Percentiles rank a stretch among this genome's conserved stretches.
phyloP scores from a whole-genome alignment of 2,113 vertebrate species.

The Alethe diademata region DNA sequence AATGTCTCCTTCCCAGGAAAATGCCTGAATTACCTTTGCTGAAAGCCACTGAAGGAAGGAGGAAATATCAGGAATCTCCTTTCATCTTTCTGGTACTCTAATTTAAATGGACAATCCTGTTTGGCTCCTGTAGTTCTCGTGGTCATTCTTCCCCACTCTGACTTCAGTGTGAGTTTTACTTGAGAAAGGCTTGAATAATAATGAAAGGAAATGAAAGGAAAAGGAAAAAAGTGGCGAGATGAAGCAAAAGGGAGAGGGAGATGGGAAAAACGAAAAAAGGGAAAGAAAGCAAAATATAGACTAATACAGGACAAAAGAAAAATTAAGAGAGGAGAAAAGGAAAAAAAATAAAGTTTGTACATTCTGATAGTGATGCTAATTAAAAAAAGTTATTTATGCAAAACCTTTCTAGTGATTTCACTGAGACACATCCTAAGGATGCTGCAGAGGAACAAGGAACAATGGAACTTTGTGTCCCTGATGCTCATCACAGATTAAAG shows the following conservation, averaged over 20 bases:
- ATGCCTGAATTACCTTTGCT: background rate
- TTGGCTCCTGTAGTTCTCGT: background rate
- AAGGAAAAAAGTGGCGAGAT: accelerated
- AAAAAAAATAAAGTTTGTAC: accelerated
- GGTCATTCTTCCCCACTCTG: background rate
- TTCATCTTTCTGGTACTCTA: background rate
- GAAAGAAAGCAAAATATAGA: accelerated
- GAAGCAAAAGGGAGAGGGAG: accelerated
- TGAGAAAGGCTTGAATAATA: background rate
- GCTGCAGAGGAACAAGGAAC: background rate
- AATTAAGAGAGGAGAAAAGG: accelerated
- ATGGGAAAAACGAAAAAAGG: accelerated
- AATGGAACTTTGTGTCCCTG: background rate
- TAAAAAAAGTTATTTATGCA: background rate
- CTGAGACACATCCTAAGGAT: background rate
- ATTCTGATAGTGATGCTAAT: background rate
- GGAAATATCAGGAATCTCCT: background rate
- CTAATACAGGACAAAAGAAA: background rate
- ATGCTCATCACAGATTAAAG: background rate
- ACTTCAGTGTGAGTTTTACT: background rate
- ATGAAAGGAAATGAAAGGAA: accelerated
- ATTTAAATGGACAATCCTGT: background rate
- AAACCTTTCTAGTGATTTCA: background rate
- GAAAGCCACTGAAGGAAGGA: background rate
- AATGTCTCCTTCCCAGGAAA: background rate